Evolutionary conservation across 1,140 invertebrate genomes (phyloP).

Genomic region (Leguminivora glycinivorella): DNA sequence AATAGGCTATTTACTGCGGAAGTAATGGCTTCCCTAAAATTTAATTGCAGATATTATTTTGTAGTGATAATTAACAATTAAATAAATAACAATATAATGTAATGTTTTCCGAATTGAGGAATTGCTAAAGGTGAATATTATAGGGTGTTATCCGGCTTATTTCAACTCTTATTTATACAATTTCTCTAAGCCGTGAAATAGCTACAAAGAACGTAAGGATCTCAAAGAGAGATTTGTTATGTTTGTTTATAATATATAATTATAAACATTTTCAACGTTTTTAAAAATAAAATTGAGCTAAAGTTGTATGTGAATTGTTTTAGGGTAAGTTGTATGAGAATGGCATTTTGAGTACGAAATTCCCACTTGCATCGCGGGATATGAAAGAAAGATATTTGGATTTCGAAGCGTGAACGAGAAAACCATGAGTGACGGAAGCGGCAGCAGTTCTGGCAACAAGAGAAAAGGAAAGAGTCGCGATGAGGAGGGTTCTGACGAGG

Average conservation of each 20-base stretch:
- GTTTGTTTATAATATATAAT: constrained; percentile 30
- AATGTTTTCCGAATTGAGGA: constrained; percentile 40
- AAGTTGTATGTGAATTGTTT: not conserved
- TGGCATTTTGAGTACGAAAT: constrained; percentile 11
- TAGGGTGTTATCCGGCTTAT: constrained; percentile 57
- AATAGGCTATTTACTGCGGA: constrained; percentile 78
- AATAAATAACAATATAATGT: constrained; percentile 41
- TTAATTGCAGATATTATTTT: constrained; percentile 72
- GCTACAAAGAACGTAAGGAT: constrained; percentile 54
- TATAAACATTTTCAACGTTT: constrained; percentile 32
- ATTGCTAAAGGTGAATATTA: constrained; percentile 52
- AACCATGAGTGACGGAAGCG: constrained; percentile 62
- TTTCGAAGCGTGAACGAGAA: constrained; percentile 4
- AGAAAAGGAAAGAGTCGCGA: constrained; percentile 53
- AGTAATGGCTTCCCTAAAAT: constrained; percentile 79
- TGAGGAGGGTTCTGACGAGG: constrained; percentile 66
- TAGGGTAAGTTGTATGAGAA: constrained; percentile 1
- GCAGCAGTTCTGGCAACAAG: constrained; percentile 56
- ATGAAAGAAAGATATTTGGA: constrained; percentile 11
- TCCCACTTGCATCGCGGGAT: constrained; percentile 1
- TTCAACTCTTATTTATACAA: constrained; percentile 42
- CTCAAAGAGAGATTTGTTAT: constrained; percentile 44
- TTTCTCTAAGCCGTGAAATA: constrained; percentile 57
- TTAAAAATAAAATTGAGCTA: constrained; percentile 29
- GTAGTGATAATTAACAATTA: constrained; percentile 50